Evolutionary conservation across 2,888 invertebrate genomes (phyloP).

Genomic region (Encarsia formosa): DNA sequence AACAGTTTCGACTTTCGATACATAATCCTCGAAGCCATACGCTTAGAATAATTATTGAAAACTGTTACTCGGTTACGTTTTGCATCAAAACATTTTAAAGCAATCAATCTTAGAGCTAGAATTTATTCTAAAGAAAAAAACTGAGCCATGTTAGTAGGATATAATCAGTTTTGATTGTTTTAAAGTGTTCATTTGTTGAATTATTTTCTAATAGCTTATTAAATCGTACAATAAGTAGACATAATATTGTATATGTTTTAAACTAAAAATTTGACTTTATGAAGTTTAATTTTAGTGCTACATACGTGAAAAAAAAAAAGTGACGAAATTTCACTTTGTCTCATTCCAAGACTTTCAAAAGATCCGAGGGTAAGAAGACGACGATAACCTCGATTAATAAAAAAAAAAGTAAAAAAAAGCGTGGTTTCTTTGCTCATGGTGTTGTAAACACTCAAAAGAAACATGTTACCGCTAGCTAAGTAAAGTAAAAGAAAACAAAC

Average conservation of each 20-base stretch:
- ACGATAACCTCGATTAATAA: constrained; percentile 9
- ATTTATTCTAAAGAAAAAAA: too few species aligned
- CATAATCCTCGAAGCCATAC: too few species aligned
- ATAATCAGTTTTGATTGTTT: constrained; percentile 13
- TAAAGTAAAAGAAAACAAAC: constrained; percentile 10
- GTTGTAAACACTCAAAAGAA: constrained; percentile 11
- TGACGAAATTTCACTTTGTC: constrained; percentile 16
- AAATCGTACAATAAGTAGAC: too few species aligned
- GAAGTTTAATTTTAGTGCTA: too few species aligned
- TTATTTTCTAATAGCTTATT: constrained; percentile 11
- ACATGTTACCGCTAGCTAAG: constrained; percentile 16
- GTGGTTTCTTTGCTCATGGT: constrained; percentile 10
- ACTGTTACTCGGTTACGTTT: too few species aligned
- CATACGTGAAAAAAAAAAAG: too few species aligned
- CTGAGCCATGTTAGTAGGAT: too few species aligned
- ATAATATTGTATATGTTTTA: too few species aligned
- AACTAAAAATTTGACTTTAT: too few species aligned
- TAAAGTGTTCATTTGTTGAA: constrained; percentile 1
- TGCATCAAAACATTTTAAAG: constrained; percentile 11
- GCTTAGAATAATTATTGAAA: constrained; percentile 5
- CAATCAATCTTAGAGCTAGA: constrained; percentile 4
- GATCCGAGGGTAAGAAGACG: constrained; percentile 3
- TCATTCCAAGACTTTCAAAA: constrained; percentile 6
- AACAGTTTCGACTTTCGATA: constrained; percentile 9
- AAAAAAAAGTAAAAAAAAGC: neutral